These are phyloP conservation scores for Cetoscarus ocellatus DNA, from an alignment of 2,797 vertebrate species.

Conservation along the genomic window DNA sequence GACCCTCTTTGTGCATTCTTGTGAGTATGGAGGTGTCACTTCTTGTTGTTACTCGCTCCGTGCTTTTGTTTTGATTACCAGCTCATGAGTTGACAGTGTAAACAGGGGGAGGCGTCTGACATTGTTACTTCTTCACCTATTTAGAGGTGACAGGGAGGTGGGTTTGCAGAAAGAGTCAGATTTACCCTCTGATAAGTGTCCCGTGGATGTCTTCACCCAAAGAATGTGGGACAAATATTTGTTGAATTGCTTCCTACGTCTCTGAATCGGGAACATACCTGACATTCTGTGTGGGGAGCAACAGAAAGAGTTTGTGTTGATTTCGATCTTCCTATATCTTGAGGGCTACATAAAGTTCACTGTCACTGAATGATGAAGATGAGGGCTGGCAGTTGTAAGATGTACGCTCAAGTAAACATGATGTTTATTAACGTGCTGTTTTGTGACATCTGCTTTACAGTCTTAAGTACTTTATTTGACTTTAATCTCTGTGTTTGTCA, in stretches of 20 bases:
- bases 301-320: slow-evolving; percentile 38
- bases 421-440: slow-evolving; percentile 19
- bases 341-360: background rate
- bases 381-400: slow-evolving; percentile 7
- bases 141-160: background rate
- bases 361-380: slow-evolving; percentile 3
- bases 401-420: background rate
- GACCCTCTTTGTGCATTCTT: slow-evolving; percentile 21
- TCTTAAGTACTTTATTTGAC: slow-evolving; percentile 17
- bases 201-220: slow-evolving; percentile 24
- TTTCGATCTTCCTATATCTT: slow-evolving; percentile 19
- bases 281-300: slow-evolving; percentile 59
- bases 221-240: slow-evolving; percentile 53
- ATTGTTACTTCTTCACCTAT: slow-evolving; percentile 54
- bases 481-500: slow-evolving; percentile 10
- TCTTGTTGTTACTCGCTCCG: slow-evolving; percentile 57
- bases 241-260: slow-evolving; percentile 45
- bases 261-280: slow-evolving; percentile 50
- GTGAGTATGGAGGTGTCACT: slow-evolving; percentile 14
- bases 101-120: slow-evolving; percentile 37
- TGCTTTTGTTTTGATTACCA: slow-evolving; percentile 48
- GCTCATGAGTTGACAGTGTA: slow-evolving; percentile 34
- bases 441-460: slow-evolving; percentile 5
- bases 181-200: slow-evolving; percentile 25
- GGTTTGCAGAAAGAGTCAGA: slow-evolving; percentile 29